Evolutionary conservation across 2,888 invertebrate species (phyloP).

Genomic region (Pherbina coryleti): DNA sequence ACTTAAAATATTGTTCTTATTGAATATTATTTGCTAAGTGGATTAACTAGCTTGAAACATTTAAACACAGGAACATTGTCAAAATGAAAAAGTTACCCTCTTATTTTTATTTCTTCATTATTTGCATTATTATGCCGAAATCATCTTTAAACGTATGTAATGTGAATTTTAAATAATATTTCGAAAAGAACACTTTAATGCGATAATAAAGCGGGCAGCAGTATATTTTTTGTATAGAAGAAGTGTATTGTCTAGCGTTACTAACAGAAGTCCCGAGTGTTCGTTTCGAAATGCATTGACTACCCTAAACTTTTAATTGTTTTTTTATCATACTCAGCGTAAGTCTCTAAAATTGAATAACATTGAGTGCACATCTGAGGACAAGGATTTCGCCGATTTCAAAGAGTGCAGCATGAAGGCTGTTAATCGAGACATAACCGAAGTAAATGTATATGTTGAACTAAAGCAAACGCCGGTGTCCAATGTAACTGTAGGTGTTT

Average conservation of each 20-base stretch:
- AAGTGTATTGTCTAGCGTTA: neutral
- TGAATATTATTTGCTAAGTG: no score
- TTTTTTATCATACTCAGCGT: neutral
- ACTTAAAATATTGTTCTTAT: no score
- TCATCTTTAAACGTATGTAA: neutral
- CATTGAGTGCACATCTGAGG: slow-evolving; percentile 21
- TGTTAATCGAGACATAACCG: slow-evolving; percentile 27
- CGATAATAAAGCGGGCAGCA: no score
- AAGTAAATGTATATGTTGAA: slow-evolving; percentile 22
- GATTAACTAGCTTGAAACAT: no score
- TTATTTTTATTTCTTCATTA: neutral
- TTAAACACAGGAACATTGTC: no score
- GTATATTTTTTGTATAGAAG: no score
- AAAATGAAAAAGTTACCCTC: no score
- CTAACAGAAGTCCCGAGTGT: no score
- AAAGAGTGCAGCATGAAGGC: slow-evolving; percentile 37
- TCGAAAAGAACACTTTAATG: neutral
- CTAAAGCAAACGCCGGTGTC: slow-evolving; percentile 14
- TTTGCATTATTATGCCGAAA: neutral
- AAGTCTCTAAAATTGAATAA: slow-evolving; percentile 21
- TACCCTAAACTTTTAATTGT: neutral
- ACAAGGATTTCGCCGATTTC: slow-evolving; percentile 14
- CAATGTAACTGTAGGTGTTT: neutral
- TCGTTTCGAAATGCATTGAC: no score
- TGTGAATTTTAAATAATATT: neutral